phyloP scores from a whole-genome alignment of 2,888 invertebrate genomes.

The Lamellibrachia satsuma region DNA sequence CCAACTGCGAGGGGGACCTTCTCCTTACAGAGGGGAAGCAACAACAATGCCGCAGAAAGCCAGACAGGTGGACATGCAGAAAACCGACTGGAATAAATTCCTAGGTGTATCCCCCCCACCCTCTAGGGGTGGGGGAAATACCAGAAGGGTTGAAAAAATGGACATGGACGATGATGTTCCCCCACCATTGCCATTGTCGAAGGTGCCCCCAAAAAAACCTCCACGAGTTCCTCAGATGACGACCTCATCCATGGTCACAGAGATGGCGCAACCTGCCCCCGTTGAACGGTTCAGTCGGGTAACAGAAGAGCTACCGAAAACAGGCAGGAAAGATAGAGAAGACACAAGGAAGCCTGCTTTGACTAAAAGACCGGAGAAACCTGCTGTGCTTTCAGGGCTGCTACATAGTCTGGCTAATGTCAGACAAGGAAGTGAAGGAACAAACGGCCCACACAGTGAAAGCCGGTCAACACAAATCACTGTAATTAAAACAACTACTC shows the following conservation, averaged over 20 bases:
- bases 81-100: background rate
- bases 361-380: background rate
- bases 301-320: background rate
- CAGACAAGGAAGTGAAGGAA: background rate
- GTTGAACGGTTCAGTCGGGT: background rate
- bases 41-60: background rate
- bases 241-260: background rate
- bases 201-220: background rate
- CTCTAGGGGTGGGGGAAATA: background rate
- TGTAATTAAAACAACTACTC: background rate
- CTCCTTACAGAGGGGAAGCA: background rate
- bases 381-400: constrained; percentile 14
- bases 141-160: background rate
- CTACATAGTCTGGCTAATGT: background rate
- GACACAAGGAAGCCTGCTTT: background rate
- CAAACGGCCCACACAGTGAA: background rate
- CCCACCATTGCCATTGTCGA: background rate
- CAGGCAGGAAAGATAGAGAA: background rate
- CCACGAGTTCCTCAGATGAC: background rate
- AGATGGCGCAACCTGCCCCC: background rate
- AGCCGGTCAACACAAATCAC: background rate
- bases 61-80: background rate
- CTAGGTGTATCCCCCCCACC: background rate
- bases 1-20: background rate
- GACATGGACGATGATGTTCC: constrained; percentile 1